Evolutionary conservation across 2,113 vertebrate genomes (phyloP), one percentile per base, ranked within the genome.

Genomic region (Potamarius usumacintae): DNA sequence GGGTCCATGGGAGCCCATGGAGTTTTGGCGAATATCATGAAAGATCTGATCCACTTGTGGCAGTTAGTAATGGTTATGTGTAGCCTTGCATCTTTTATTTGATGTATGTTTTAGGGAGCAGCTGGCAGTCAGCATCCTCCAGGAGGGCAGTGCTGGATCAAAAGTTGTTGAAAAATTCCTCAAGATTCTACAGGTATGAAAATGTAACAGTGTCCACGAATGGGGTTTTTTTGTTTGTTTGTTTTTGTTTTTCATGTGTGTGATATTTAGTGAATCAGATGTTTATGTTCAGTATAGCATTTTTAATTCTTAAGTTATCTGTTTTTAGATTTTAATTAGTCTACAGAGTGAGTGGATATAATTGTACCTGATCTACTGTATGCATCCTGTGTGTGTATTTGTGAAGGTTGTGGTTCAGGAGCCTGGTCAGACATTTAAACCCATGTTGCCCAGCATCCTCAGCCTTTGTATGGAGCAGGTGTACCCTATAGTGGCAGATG

Each of bases 401-500:
- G 25, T 87, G 14, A 97, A 99, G 89, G 97, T 99, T 94, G 98
- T 99, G 91, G 98, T 99, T 30, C 98, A 99, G 92, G 98, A 99
- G 82, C 98, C 98, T 0, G 98, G 98, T 87, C 98, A 99, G 91
- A 97, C 96, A 15, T 99, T 99, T 94, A 99, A 98, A 90, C 98
- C 98, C 30, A 98, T 99, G 89, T 95, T 99, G 15, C 98, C 98
- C 86, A 99, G 94, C 85, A 98, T 99, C 94, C 97, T 99, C 85
- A 94, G 97, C 0, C 95, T 99, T 85, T 98, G 97, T 95, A 97
- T 99, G 97, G 98, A 99, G 92, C 98, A 99, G 94, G 97, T 99
- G 85, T 99, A 99, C 85, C 98, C 98, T n/a, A 97, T 99, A 80
- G 96, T 99, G 27, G 96, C 98, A 0, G 98, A 99, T 97, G 98